These are phyloP conservation scores for Chrysogorgia sp. DNA, from an alignment of 92 coral and sea anemone species.

Conservation along the genomic window DNA sequence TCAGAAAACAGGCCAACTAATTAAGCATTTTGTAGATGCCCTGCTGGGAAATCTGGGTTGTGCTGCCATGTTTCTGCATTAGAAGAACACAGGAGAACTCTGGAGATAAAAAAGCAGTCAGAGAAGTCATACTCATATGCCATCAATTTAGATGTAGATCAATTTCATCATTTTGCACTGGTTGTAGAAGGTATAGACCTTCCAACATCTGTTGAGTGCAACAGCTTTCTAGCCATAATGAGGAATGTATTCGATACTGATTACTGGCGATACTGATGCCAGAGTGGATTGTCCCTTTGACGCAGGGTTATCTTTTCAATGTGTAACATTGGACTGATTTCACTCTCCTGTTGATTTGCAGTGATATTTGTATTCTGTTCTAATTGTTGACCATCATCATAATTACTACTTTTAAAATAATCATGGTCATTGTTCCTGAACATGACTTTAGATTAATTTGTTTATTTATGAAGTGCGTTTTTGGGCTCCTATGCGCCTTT, in stretches of 20 bases:
- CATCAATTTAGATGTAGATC: too few relatives aligned
- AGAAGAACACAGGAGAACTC: too few relatives aligned
- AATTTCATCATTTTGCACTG: not conserved
- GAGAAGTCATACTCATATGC: too few relatives aligned
- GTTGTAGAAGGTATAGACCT: not conserved
- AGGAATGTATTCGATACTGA: slow-evolving; percentile 2
- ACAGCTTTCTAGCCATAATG: not conserved
- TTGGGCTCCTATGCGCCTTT: too few relatives aligned
- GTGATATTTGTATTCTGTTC: slow-evolving; percentile 1
- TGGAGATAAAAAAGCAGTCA: too few relatives aligned
- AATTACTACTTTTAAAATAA: slow-evolving; percentile 14
- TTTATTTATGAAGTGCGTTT: too few relatives aligned
- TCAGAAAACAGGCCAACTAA: too few relatives aligned
- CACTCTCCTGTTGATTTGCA: slow-evolving; percentile 1
- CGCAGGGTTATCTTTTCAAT: slow-evolving; percentile 17
- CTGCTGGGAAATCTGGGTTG: too few relatives aligned
- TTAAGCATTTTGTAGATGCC: too few relatives aligned
- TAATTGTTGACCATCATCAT: slow-evolving; percentile 35
- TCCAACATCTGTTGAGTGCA: slow-evolving; percentile 2
- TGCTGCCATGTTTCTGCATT: too few relatives aligned
- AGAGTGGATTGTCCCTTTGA: slow-evolving; percentile 26
- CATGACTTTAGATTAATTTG: too few relatives aligned
- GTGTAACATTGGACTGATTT: slow-evolving; percentile 19
- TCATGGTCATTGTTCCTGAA: slow-evolving; percentile 38
- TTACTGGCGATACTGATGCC: slow-evolving; percentile 20